Evolutionary conservation across 2,797 vertebrate species (phyloP), one percentile per base, ranked within the genome.

Genomic region (Lepidocolaptes lacrymiger): DNA sequence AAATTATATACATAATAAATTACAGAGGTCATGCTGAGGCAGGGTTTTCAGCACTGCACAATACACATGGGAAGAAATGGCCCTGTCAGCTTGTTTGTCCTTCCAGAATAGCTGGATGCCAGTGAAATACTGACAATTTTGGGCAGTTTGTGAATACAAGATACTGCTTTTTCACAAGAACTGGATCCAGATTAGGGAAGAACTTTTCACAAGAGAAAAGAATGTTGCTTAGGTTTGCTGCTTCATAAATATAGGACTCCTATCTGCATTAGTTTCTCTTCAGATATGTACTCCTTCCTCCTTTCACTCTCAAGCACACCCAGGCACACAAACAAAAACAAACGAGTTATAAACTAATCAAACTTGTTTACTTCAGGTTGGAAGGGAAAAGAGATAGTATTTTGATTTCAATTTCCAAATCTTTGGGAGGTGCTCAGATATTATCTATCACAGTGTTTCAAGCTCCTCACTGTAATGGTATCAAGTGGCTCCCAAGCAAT

Each of bases 371-470:
- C 67, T 74, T 43, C 88, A 64, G 44, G 74, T 79, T 82, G 91
- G 71, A 93, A 94, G 95, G 63, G 58, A 97, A 95, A 95, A 92
- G 85, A 90, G 41, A 93, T 95, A 82, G 67, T 71, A 91, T 85
- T 97, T 94, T 92, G 84, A 95, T 96, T 94, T 93, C 92, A 93
- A 74, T 95, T 95, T 97, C 96, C 86, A 97, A 92, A 96, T 93
- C 88, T 92, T 80, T 93, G 95, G 94, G 96, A 95, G 94, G 93
- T 94, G 52, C 84, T 93, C 61, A 94, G 96, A 96, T 97, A 93
- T 46, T 95, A 97, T 96, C 95, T 95, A 43, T 74, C 37, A 51
- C 7, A 49, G 48, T 8, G 13, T 55, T 94, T 89, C 55, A 89
- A 84, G 44, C 9, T 93, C 61, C 74, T 90, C 16, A 7, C 21